Evolutionary conservation across 2,888 invertebrate genomes (phyloP).

Genomic region (Conus canariensis): DNA sequence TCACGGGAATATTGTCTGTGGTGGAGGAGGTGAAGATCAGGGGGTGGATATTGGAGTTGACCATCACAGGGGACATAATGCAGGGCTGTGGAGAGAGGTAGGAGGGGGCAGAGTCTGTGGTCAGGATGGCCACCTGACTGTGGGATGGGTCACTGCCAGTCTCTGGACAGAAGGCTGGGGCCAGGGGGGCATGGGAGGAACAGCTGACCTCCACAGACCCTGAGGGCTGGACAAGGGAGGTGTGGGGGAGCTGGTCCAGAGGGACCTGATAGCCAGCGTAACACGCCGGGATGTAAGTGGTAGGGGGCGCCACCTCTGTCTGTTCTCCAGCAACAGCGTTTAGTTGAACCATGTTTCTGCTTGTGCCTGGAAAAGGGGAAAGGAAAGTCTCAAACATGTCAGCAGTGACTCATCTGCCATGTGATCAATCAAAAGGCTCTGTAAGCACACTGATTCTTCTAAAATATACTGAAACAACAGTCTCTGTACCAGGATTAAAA

Average conservation of each 20-base stretch:
- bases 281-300: background rate
- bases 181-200: background rate
- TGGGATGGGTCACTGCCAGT: background rate
- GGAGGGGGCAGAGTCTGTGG: background rate
- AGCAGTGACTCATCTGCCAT: too few species aligned
- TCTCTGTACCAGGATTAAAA: too few species aligned
- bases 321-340: background rate
- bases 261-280: background rate
- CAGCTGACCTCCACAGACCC: background rate
- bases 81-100: background rate
- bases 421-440: too few species aligned
- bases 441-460: too few species aligned
- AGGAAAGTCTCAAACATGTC: too few species aligned
- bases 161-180: background rate
- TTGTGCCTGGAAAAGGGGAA: background rate
- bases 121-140: background rate
- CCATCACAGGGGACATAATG: background rate
- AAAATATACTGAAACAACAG: too few species aligned
- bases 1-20: slow-evolving; percentile 6
- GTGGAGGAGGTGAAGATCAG: background rate
- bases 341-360: background rate
- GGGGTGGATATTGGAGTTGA: background rate
- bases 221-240: background rate
- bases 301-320: background rate
- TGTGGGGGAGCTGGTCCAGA: background rate